Evolutionary conservation across 2,797 vertebrate genomes (phyloP), one percentile per base, ranked within the genome.

Genomic region (Vultur gryphus): DNA sequence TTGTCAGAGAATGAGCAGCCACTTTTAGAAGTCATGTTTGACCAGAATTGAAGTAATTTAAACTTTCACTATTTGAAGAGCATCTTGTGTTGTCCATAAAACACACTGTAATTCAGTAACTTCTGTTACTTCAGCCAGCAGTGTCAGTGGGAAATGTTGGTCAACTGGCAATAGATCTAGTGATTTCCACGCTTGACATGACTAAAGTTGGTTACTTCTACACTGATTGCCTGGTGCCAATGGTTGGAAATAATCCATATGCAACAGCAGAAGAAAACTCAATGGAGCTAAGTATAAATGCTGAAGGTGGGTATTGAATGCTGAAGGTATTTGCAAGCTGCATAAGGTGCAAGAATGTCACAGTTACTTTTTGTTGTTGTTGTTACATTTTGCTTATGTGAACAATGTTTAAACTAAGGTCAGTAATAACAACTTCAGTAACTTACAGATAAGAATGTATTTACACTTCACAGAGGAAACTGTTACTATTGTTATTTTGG

Each of bases 111-210:
- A 85, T 29, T 82, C 0, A 3, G 11, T 79, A 77, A 66, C 29
- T 84, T 97, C 26, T 84, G 33, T 94, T 64, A 21, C 92, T 97
- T 93, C 96, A 99, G 99, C 99, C 99, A 37, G 99, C 99, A 8
- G 98, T 99, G 31, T 99, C 99, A 0, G 99, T 99, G 43, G 99
- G 99, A 65, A 99, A 99, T 80, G 99, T 99, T 84, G 99, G 99
- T 41, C 99, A 99, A 91, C 97, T 99, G 95, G 98, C 99, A 6
- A 96, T 98, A 93, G 99, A 99, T 97, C 98, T 99, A 76, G 97
- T 99, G 33, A 98, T 99, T 96, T 99, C 99, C 82, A 99, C 99
- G 0, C 98, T 99, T 25, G 94, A 98, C 89, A 99, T 99, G 98
- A 96, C 90, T 46, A 98, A 98, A 95, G 98, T 99, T 71, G 99